Percentiles rank a stretch among this genome's conserved stretches.
These are phyloP conservation scores for Oikopleura dioica DNA, from an alignment of 23 tunicate species.

Conservation along the genomic window DNA sequence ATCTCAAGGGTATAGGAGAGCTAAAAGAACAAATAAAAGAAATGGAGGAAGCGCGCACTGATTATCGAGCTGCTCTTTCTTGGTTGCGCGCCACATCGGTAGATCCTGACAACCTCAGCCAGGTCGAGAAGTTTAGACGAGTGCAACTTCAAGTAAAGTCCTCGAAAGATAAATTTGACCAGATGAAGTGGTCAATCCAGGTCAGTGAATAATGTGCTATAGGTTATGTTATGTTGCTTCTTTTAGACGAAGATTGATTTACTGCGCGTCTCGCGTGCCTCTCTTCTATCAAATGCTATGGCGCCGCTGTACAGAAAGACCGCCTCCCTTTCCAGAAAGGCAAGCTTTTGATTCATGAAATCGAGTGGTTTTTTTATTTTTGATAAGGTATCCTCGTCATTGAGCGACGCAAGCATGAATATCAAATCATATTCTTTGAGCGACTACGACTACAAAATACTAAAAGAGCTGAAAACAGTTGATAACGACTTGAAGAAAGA, in stretches of 20 bases:
- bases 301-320: neutral
- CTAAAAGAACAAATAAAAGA: neutral
- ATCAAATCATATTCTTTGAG: no score
- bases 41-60: constrained; percentile 1
- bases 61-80: constrained; percentile 4
- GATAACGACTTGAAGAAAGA: neutral
- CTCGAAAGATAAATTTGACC: neutral
- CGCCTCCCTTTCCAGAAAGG: constrained; percentile 8
- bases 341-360: neutral
- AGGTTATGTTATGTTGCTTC: neutral
- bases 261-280: neutral
- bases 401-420: no score
- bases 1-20: neutral
- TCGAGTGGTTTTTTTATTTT: constrained; percentile 15
- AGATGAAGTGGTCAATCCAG: constrained; percentile 10
- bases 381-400: no score
- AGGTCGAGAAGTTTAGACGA: neutral
- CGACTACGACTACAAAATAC: neutral
- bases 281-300: constrained; percentile 5
- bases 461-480: neutral
- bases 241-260: constrained; percentile 10
- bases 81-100: constrained; percentile 11
- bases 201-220: neutral
- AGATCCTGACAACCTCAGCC: constrained; percentile 1
- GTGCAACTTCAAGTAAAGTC: neutral